Percentiles rank a stretch among this genome's conserved stretches.
These are phyloP conservation scores for Drosophila mettleri DNA, from an alignment of 2,888 invertebrate species.

Conservation along the genomic window DNA sequence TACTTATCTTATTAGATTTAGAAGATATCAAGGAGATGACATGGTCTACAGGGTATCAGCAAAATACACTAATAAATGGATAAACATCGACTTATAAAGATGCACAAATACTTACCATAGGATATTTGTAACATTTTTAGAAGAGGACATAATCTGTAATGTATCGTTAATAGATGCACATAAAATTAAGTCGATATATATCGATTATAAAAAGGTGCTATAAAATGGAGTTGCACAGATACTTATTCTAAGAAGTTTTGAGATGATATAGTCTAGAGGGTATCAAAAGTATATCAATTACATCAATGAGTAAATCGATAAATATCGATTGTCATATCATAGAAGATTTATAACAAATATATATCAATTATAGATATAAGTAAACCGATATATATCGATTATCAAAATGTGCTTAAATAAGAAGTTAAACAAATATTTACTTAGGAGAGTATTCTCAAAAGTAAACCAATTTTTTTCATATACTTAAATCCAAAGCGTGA, in stretches of 20 bases:
- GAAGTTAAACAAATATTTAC: too few species aligned
- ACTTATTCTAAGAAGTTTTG: too few species aligned
- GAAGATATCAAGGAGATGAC: too few species aligned
- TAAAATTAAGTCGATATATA: not conserved
- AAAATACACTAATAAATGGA: not conserved
- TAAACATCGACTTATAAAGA: too few species aligned
- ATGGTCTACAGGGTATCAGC: not conserved
- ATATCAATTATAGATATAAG: not conserved
- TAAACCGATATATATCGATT: not conserved
- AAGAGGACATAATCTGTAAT: too few species aligned
- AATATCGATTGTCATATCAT: too few species aligned
- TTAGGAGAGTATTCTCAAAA: not conserved
- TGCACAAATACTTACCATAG: not conserved
- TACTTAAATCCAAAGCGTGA: not conserved
- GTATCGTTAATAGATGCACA: not conserved
- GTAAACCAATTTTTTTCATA: too few species aligned
- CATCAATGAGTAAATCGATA: too few species aligned
- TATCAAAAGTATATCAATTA: too few species aligned
- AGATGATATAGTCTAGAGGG: too few species aligned
- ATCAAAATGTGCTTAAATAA: not conserved
- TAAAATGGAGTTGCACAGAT: not conserved
- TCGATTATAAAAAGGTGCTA: not conserved
- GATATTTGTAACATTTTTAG: not conserved
- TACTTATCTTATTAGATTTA: too few species aligned
- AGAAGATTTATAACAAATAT: too few species aligned